phyloP scores from a whole-genome alignment of 1,140 invertebrate genomes.

The Eciton burchellii region DNA sequence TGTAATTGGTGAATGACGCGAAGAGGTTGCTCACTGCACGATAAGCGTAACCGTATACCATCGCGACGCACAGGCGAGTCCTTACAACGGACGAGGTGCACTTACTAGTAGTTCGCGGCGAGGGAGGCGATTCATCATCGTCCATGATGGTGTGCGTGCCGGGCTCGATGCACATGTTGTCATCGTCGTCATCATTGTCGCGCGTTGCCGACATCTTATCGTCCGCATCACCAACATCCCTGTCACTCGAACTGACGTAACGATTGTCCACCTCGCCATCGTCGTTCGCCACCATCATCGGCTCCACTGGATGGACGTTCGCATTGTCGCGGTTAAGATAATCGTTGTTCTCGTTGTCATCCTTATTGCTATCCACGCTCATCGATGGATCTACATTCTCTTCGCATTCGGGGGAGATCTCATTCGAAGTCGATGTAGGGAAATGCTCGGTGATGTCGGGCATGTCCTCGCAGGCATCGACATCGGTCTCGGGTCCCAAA shows the following conservation, averaged over 20 bases:
- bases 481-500: slow-evolving; percentile 88
- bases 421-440: not conserved
- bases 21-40: slow-evolving; percentile 45
- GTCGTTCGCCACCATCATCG: not conserved
- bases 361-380: slow-evolving; percentile 85
- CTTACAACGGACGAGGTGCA: slow-evolving; percentile 52
- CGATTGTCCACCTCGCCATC: slow-evolving; percentile 22
- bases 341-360: slow-evolving; percentile 21
- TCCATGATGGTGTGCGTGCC: slow-evolving; percentile 40
- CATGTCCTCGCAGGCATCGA: slow-evolving; percentile 86
- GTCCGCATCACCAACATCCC: slow-evolving; percentile 22
- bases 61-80: slow-evolving; percentile 28
- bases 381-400: slow-evolving; percentile 64
- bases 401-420: slow-evolving; percentile 1
- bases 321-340: not conserved
- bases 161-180: slow-evolving; percentile 16
- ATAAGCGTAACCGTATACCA: slow-evolving; percentile 49
- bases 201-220: not conserved
- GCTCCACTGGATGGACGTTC: slow-evolving; percentile 29
- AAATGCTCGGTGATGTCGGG: not conserved
- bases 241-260: slow-evolving; percentile 23
- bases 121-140: slow-evolving; percentile 70
- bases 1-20: slow-evolving; percentile 38
- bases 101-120: slow-evolving; percentile 68
- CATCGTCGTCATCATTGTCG: slow-evolving; percentile 9